Conservation (phyloP, 2,113 vertebrate genomes). For the Cephalopholis sonnerati region DNA sequence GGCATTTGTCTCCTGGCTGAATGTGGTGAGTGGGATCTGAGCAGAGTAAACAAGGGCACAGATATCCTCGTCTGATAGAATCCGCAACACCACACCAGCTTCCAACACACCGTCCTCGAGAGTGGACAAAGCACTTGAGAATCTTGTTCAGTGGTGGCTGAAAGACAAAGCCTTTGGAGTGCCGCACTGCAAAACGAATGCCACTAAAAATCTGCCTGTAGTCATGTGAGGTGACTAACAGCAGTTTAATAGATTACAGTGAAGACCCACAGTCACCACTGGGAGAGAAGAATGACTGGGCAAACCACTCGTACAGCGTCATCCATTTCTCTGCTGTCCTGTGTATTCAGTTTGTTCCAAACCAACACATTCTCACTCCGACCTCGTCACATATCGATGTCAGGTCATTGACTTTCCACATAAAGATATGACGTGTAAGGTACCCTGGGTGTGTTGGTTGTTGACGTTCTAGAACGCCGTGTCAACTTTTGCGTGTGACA, state of each 20-base stretch:
- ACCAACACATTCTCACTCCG: too few species aligned
- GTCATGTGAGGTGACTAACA: neutral
- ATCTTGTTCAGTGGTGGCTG: conserved; percentile 10
- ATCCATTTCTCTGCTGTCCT: neutral
- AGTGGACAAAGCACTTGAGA: conserved; percentile 30
- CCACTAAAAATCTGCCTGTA: neutral
- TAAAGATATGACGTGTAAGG: too few species aligned
- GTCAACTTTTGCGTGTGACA: too few species aligned
- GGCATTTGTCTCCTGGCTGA: conserved; percentile 67
- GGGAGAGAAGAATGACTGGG: neutral
- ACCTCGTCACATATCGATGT: too few species aligned
- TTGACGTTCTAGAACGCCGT: too few species aligned
- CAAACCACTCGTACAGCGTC: neutral
- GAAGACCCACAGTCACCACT: neutral
- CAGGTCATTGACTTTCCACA: too few species aligned
- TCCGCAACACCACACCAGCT: conserved; percentile 21
- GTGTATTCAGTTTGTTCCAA: neutral
- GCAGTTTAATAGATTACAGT: too few species aligned
- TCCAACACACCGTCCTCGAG: conserved; percentile 2
- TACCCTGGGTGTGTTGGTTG: too few species aligned
- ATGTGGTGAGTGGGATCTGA: conserved; percentile 56
- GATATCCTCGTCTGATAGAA: conserved; percentile 55
- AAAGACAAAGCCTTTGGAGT: neutral
- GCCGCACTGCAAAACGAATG: neutral
- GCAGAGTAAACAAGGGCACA: conserved; percentile 63